Evolutionary conservation across 2,888 invertebrate species (phyloP), one percentile per base, ranked within the genome.

Genomic region (Aplocera efformata): DNA sequence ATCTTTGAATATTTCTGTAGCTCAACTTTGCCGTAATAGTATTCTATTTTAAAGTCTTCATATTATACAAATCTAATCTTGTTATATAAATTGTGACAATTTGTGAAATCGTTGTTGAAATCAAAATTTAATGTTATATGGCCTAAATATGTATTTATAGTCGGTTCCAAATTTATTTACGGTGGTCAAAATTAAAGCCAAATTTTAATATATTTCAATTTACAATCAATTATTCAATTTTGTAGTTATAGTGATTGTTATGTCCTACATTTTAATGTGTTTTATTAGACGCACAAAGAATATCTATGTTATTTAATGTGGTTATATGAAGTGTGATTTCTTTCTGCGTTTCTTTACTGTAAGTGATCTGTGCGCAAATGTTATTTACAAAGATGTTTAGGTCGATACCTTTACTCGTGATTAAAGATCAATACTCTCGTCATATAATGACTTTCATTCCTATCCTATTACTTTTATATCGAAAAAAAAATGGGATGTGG

Each of bases 171-270:
- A n/a, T 30, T 41, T 41, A 42, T 51, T 50, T 25, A 45, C 42
- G 48, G 46, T 63, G 71, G 73, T 76, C 75, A 72, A 70, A 50
- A 50, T 53, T 48, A 42, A 55, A 67, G 76, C 74, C 74, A 75
- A 75, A 74, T 70, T 67, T 63, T 54, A 38, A 41, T 40, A 45
- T 23, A 35, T 46, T 47, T 42, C 33, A 33, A 29, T 40, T 32
- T 44, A 17, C 24, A 8, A 23, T 38, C 43, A 50, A 45, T 37
- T 42, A 48, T 50, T 53, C n/a, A 7, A 27, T 10, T 20, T 24
- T 25, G 7, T 20, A 20, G 25, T 11, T 7, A 6, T 20, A 3
- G 30, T 36, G 10, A 10, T 33, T 24, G 4, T 29, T 27, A n/a
- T n/a, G n/a, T n/a, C 31, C 13, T 38, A 32, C 23, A 31, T 21